Evolutionary conservation across 2,113 vertebrate genomes (phyloP), one percentile per base, ranked within the genome.

Genomic region (Hippocampus comes): DNA sequence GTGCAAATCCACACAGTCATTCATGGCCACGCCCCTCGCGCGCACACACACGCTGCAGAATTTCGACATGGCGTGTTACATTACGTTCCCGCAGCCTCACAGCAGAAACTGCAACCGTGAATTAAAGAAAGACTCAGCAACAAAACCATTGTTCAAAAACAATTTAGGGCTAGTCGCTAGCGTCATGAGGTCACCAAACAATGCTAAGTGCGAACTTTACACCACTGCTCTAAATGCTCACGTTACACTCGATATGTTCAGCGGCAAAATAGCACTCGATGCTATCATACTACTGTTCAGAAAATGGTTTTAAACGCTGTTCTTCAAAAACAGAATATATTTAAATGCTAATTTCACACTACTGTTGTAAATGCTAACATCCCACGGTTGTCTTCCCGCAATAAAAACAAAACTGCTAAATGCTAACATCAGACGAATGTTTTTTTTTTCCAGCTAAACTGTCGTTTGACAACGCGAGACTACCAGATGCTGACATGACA

Each of bases 1-100:
- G 61, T 63, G 20, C 61, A 63, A 63, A 63, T 63, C 34, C 21
- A 63, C 61, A 59, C 70, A 73, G 12, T 46, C 2, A 72, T 43
- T 66, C 56, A 6, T 61, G 23, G 11, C 56, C 56, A 57, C 23
- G 11, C 56, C 56, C 11, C 56, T 60, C 43, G 21, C 55, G 63
- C 12, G 71, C 15, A 70, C 21, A 63, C 55, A 70, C 63, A 38
- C 53, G 34, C 53, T 23, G 63, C 34, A 2, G 17, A 38, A 38
- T 21, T 64, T 34, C 1, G 20, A 64, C 63, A 64, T 64, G 41
- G 10, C 38, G 41, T 38, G 7, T 41, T 30, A 63, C 30, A 4
- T 20, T 8, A 30, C 7, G 25, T 42, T 20, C 10, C 20, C 30
- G 9, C 34, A 21, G 30, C 34, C 21, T 21, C 17, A 65, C 18